These are phyloP conservation scores for Strigamia crassipes DNA, from an alignment of 2,888 invertebrate genomes.

Conservation along the genomic window DNA sequence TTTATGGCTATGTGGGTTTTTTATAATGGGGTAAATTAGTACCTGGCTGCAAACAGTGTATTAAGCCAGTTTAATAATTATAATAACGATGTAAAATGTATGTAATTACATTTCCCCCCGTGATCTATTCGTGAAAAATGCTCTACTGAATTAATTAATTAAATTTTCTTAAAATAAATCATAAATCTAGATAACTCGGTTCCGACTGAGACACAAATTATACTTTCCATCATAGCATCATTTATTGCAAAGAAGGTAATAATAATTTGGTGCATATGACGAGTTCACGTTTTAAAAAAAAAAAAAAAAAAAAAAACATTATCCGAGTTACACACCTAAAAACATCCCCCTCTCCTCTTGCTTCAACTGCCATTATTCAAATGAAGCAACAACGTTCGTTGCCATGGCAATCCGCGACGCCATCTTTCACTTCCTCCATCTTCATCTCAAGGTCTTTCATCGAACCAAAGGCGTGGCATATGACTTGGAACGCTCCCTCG, in stretches of 20 bases:
- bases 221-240: not conserved
- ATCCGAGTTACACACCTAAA: conserved; percentile 16
- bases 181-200: too few species aligned
- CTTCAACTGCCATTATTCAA: conserved; percentile 27
- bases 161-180: not conserved
- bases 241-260: not conserved
- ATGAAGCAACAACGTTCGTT: conserved; percentile 14
- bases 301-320: too few species aligned
- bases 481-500: conserved; percentile 36
- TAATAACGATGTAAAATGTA: too few species aligned
- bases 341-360: conserved; percentile 6
- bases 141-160: not conserved
- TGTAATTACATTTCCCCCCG: too few species aligned
- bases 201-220: not conserved
- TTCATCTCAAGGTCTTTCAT: conserved; percentile 1
- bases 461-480: conserved; percentile 24
- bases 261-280: not conserved
- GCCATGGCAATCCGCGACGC: not conserved
- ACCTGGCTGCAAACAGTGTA: too few species aligned
- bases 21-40: too few species aligned
- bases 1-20: too few species aligned
- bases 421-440: conserved; percentile 31
- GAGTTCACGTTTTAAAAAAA: not conserved
- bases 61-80: too few species aligned
- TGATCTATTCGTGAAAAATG: too few species aligned